Percentiles rank a stretch among this genome's conserved stretches.
Conservation (phyloP, 2,888 invertebrate species). For the Saturnia pavonia region DNA sequence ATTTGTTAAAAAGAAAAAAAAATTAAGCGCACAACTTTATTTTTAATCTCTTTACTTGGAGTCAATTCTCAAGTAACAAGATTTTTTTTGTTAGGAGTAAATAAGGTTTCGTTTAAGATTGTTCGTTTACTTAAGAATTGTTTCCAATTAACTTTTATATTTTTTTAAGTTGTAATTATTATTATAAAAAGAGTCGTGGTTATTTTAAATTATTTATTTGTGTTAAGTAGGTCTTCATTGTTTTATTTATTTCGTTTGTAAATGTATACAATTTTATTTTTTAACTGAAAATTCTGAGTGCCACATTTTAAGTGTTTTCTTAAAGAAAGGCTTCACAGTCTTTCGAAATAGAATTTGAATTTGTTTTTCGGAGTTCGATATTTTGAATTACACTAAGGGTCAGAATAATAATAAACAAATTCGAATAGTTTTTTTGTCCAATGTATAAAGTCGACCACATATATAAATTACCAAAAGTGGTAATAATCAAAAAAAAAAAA, state of each 20-base stretch:
- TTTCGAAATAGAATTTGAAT: not conserved
- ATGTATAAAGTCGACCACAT: too few species aligned
- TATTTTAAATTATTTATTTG: slow-evolving; percentile 11
- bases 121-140: not conserved
- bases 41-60: not conserved
- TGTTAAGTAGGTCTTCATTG: not conserved
- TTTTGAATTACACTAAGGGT: too few species aligned
- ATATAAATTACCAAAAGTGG: too few species aligned
- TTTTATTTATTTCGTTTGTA: slow-evolving; percentile 3
- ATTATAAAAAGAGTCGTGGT: not conserved
- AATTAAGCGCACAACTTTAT: not conserved
- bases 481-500: too few species aligned
- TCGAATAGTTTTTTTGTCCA: too few species aligned
- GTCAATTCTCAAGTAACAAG: not conserved
- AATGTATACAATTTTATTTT: not conserved
- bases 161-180: slow-evolving; percentile 9
- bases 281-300: not conserved
- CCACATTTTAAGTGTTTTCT: not conserved
- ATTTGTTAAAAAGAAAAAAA: not conserved
- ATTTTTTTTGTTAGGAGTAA: not conserved
- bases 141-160: not conserved
- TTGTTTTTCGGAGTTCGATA: too few species aligned
- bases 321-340: not conserved
- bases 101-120: not conserved
- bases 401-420: too few species aligned